A percentile compares a stretch with the other conserved stretches of the same genome.
Evolutionary conservation across 2,888 invertebrate species (phyloP).

Genomic region (Nezara viridula): DNA sequence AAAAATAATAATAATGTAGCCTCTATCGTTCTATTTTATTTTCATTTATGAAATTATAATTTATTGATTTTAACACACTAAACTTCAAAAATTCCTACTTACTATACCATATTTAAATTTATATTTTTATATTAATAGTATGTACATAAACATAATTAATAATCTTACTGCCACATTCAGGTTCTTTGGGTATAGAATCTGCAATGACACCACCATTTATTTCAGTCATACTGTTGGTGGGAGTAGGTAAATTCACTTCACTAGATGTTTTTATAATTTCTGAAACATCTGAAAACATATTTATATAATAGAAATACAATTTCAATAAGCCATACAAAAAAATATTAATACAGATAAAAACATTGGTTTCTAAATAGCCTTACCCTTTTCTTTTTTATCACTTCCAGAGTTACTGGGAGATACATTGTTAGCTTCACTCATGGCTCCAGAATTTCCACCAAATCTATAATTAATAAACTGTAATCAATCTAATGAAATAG

Average conservation of each 20-base stretch:
- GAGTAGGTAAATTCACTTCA: constrained; percentile 11
- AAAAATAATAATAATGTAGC: no score
- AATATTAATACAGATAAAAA: neutral
- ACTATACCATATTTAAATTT: no score
- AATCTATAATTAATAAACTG: constrained; percentile 55
- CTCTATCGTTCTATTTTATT: no score
- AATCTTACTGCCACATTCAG: constrained; percentile 50
- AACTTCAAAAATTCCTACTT: no score
- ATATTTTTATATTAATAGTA: no score
- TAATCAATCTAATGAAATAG: neutral
- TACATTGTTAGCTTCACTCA: constrained; percentile 62
- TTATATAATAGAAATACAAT: neutral
- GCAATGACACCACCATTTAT: constrained; percentile 51
- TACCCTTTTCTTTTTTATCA: constrained; percentile 51
- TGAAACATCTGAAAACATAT: constrained; percentile 34
- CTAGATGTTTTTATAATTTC: constrained; percentile 41
- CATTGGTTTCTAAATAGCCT: neutral
- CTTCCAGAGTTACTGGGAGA: constrained; percentile 59
- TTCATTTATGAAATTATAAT: no score
- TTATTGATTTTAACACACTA: no score
- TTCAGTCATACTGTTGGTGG: constrained; percentile 47
- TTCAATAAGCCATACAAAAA: neutral
- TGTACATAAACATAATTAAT: neutral
- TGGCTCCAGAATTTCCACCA: constrained; percentile 62
- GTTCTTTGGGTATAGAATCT: constrained; percentile 7